Evolutionary conservation across 2,888 invertebrate species (phyloP), one percentile per base, ranked within the genome.

Genomic region (Lysandra coridon): DNA sequence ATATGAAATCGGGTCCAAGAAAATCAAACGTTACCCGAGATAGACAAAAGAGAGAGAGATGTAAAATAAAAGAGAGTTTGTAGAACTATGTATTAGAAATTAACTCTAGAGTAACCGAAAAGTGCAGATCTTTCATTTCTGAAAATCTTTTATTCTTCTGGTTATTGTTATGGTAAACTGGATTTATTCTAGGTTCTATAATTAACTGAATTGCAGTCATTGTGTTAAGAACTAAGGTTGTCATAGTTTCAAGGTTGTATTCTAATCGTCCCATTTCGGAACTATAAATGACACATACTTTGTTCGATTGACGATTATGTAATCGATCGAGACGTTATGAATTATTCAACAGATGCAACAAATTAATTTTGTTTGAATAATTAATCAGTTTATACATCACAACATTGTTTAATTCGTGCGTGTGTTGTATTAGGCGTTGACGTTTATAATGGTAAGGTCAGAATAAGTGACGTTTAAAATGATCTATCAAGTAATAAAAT

Each of bases 281-380:
- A 74, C 7, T 44, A 44, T 44, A 44, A 44, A 44, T 74, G 74
- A 74, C 74, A 23, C 44, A 74, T 74, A 44, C 44, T 74, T 74
- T 74, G 74, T 74, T 74, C 40, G 44, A 44, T 73, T 73, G 73
- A 73, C 73, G 73, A 37, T 74, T 44, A 23, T 44, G 74, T 74
- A 74, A 74, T 44, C 44, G 74, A 74, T 44, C n/a, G 44, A n/a
- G 74, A 44, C 74, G 74, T 3, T 79, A 81, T 83, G 82, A 83
- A 83, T 83, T 79, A 81, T 82, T 83, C 81, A 83, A 73, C 73
- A 57, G n/a, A 74, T 53, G 73, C 74, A 74, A 44, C 40, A 74
- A 74, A 30, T 73, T 78, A 78, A 78, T 78, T 73, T 69, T 73
- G 78, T 78, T 78, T 73, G 73, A 53, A 57, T 78, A 73, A 73